Percentiles rank a stretch among this genome's conserved stretches.
Conservation (phyloP, 1,140 invertebrate species). For the Chymomyza costata region DNA sequence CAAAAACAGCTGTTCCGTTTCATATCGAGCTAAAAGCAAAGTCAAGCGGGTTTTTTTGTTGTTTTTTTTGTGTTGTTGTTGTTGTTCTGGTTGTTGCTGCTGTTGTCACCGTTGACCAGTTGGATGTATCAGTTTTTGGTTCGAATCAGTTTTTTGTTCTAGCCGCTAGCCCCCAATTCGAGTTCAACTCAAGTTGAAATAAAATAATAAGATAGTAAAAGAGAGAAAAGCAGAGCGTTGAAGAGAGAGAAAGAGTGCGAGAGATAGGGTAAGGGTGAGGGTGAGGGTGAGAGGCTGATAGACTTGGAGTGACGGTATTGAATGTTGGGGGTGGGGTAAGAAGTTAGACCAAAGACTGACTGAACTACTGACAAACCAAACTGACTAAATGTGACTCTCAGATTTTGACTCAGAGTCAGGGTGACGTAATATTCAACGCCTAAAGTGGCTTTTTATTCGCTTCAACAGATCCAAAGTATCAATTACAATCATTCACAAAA, state of each 20-base stretch:
- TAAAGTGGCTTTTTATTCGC: slow-evolving; percentile 68
- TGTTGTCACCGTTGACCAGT: slow-evolving; percentile 15
- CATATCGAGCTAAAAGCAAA: slow-evolving; percentile 27
- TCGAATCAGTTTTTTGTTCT: too few species aligned
- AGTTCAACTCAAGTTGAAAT: too few species aligned
- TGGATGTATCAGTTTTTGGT: slow-evolving; percentile 18
- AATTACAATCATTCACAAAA: slow-evolving; percentile 53
- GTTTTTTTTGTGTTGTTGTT: slow-evolving; percentile 21
- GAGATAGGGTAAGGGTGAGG: too few species aligned
- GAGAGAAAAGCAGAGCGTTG: too few species aligned
- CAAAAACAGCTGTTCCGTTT: slow-evolving; percentile 53
- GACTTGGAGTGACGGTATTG: too few species aligned
- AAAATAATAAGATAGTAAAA: too few species aligned
- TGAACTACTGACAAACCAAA: background rate
- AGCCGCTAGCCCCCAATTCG: too few species aligned
- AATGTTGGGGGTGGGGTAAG: too few species aligned
- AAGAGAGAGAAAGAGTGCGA: too few species aligned
- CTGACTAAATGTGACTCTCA: slow-evolving; percentile 21
- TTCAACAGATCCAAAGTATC: slow-evolving; percentile 68
- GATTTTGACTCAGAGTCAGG: slow-evolving; percentile 45
- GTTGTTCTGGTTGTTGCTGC: slow-evolving; percentile 22
- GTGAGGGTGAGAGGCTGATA: too few species aligned
- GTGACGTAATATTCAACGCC: slow-evolving; percentile 67
- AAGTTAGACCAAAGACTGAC: too few species aligned
- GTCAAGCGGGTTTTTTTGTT: slow-evolving; percentile 24